Evolutionary conservation across 2,888 invertebrate species (phyloP).

Genomic region (Nymphalis urticae): DNA sequence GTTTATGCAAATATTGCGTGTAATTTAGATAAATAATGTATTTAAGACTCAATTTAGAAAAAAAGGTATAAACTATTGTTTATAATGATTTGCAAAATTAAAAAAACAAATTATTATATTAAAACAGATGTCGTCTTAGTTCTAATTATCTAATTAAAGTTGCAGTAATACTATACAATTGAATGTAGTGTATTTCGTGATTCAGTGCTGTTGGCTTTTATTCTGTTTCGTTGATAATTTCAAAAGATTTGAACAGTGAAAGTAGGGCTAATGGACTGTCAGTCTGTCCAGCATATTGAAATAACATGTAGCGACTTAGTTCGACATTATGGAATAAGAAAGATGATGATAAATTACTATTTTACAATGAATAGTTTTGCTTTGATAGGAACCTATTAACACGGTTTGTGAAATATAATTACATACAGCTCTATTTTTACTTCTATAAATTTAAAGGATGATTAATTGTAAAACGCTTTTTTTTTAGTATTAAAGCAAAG

Average conservation of each 20-base stretch:
- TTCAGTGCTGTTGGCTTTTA: neutral
- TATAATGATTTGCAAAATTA: too few relatives aligned
- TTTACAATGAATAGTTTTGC: constrained; percentile 10
- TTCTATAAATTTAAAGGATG: too few relatives aligned
- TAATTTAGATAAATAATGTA: neutral
- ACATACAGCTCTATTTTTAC: too few relatives aligned
- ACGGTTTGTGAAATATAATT: too few relatives aligned
- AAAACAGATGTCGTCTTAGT: too few relatives aligned
- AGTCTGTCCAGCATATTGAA: constrained; percentile 23
- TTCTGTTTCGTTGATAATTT: neutral
- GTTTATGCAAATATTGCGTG: neutral
- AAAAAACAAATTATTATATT: too few relatives aligned
- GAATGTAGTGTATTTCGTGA: neutral
- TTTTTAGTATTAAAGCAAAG: too few relatives aligned
- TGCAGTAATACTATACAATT: too few relatives aligned
- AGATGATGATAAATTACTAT: constrained; percentile 23
- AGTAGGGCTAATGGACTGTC: constrained; percentile 12
- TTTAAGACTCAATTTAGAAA: neutral
- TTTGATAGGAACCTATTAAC: neutral
- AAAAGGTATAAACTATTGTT: too few relatives aligned
- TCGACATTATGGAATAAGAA: constrained; percentile 9
- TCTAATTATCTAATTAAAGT: too few relatives aligned
- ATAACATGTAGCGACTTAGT: constrained; percentile 6
- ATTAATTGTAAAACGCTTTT: too few relatives aligned
- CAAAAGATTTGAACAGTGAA: constrained; percentile 9